Evolutionary conservation across 2,797 vertebrate species (phyloP).

Genomic region (Mormyrops boulengeri): DNA sequence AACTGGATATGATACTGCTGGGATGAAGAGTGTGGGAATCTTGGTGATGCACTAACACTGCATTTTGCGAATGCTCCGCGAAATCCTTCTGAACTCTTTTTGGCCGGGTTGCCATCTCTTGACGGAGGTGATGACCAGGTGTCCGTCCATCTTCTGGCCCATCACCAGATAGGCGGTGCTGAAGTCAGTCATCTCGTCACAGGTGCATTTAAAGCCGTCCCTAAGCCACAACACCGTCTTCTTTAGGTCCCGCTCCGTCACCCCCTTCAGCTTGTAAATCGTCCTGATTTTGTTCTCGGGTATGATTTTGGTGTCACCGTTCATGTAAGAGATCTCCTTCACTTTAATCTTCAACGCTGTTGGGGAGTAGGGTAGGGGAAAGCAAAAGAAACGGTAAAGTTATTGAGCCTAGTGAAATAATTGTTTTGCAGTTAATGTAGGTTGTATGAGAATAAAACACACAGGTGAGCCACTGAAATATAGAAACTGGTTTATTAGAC

Average conservation of each 20-base stretch:
- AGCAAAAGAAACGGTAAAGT: not conserved
- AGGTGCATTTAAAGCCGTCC: conserved; percentile 90
- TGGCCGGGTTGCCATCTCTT: conserved; percentile 96
- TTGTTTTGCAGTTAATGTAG: not conserved
- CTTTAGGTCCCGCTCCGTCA: conserved; percentile 84
- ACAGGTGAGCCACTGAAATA: not conserved
- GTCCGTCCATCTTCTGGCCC: conserved; percentile 88
- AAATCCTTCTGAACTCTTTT: conserved; percentile 89
- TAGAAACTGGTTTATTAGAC: not conserved
- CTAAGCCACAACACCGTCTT: conserved; percentile 88
- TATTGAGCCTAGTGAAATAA: not conserved
- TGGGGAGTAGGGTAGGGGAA: not conserved
- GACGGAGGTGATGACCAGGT: conserved; percentile 93
- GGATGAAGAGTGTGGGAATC: not conserved
- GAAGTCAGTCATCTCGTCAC: conserved; percentile 95
- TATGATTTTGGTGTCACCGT: conserved; percentile 93
- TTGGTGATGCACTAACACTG: conserved; percentile 67
- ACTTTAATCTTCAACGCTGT: conserved; percentile 97
- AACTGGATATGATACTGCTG: not conserved
- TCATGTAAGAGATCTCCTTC: conserved; percentile 96
- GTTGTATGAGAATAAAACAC: not conserved
- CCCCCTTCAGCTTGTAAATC: conserved; percentile 90
- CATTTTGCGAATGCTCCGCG: conserved; percentile 91
- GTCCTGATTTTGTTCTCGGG: conserved; percentile 94
- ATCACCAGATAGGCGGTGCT: conserved; percentile 93